Percentiles rank a stretch among this genome's conserved stretches.
phyloP scores from a whole-genome alignment of 2,797 vertebrate genomes.

The Eremophila alpestris region DNA sequence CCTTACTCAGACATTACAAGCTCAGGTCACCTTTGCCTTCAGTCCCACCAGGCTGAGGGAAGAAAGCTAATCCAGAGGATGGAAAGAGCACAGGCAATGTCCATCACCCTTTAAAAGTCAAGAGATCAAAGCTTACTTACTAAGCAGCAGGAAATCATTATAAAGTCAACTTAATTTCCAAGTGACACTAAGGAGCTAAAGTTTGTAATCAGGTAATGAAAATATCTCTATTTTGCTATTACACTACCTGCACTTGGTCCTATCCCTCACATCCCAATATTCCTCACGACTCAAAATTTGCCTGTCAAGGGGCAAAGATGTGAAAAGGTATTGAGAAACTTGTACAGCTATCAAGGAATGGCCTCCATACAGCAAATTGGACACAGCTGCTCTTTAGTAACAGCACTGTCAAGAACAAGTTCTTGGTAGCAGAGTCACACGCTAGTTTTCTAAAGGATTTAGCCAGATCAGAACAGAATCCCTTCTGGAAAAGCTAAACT shows the following conservation, averaged over 20 bases:
- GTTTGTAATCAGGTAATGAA: background rate
- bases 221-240: background rate
- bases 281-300: background rate
- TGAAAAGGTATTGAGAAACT: background rate
- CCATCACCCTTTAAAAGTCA: background rate
- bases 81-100: background rate
- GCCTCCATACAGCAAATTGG: background rate
- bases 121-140: background rate
- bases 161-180: background rate
- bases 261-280: background rate
- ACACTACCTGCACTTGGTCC: background rate
- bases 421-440: background rate
- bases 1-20: background rate
- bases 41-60: background rate
- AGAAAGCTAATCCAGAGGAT: background rate
- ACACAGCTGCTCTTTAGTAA: background rate
- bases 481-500: background rate
- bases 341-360: background rate
- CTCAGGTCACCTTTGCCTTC: background rate
- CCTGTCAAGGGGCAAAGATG: background rate
- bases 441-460: background rate
- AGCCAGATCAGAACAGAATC: background rate
- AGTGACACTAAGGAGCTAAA: background rate
- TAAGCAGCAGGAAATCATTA: background rate
- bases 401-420: background rate